phyloP scores from a whole-genome alignment of 2,888 invertebrate genomes.

The Myopa testacea region DNA sequence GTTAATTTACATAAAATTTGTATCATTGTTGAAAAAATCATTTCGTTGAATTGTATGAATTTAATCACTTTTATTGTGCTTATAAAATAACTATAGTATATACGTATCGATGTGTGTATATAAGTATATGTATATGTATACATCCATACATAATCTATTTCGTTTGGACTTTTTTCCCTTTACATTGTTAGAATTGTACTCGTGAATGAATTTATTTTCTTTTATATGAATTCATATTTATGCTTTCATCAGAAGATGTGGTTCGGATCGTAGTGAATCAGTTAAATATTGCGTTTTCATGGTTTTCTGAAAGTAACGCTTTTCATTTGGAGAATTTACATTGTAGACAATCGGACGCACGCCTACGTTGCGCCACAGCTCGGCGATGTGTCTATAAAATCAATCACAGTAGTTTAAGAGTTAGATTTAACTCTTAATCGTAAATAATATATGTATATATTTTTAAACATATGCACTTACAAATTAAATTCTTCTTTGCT shows the following conservation, averaged over 20 bases:
- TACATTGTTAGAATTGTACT: too few relatives aligned
- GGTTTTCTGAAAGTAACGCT: conserved; percentile 68
- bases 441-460: not conserved
- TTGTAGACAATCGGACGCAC: conserved; percentile 68
- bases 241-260: conserved; percentile 64
- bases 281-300: conserved; percentile 69
- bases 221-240: conserved; percentile 2
- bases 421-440: not conserved
- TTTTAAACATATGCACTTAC: conserved; percentile 54
- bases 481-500: conserved; percentile 68
- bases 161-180: not conserved
- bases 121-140: conserved; percentile 16
- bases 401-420: conserved; percentile 8
- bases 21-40: not conserved
- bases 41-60: not conserved
- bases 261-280: conserved; percentile 67
- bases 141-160: not conserved
- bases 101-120: not conserved
- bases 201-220: too few relatives aligned
- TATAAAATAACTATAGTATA: too few relatives aligned
- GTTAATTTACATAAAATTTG: too few relatives aligned
- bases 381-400: conserved; percentile 63
- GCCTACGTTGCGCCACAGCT: conserved; percentile 67
- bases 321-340: conserved; percentile 69
- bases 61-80: too few relatives aligned